phyloP scores from a whole-genome alignment of 2,113 vertebrate species.

The Kobus ellipsiprymnus region DNA sequence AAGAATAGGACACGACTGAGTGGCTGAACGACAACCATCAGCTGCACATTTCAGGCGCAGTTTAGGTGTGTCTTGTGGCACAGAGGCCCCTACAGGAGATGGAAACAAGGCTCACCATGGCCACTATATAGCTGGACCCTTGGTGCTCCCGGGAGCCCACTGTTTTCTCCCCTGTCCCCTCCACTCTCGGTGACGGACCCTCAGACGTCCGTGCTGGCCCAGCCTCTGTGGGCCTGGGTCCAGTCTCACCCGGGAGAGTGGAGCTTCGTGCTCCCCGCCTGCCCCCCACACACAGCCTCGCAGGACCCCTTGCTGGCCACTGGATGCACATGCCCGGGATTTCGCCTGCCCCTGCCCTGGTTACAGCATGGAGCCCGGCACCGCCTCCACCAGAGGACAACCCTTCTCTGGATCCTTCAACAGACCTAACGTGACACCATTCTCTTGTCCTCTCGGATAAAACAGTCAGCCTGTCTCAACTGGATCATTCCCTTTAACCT shows the following conservation, averaged over 20 bases:
- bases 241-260: not conserved
- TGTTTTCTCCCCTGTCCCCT: not conserved
- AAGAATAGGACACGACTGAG: not conserved
- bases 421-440: no score
- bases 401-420: not conserved
- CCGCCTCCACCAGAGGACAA: not conserved
- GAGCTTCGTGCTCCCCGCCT: not conserved
- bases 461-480: not conserved
- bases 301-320: fast-evolving
- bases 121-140: not conserved
- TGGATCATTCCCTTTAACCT: not conserved
- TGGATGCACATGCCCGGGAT: fast-evolving
- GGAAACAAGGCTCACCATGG: not conserved
- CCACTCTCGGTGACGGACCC: not conserved
- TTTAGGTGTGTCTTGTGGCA: fast-evolving
- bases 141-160: not conserved
- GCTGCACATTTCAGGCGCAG: not conserved
- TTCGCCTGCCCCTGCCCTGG: not conserved
- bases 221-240: not conserved
- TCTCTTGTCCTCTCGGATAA: not conserved
- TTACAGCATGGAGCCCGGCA: not conserved
- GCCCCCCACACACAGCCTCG: not conserved
- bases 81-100: not conserved
- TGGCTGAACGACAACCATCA: fast-evolving
- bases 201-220: not conserved